Evolutionary conservation across 30 jellyfish, hydroid and myxozoan species (phyloP).

Genomic region (Calvadosia cruxmelitensis): DNA sequence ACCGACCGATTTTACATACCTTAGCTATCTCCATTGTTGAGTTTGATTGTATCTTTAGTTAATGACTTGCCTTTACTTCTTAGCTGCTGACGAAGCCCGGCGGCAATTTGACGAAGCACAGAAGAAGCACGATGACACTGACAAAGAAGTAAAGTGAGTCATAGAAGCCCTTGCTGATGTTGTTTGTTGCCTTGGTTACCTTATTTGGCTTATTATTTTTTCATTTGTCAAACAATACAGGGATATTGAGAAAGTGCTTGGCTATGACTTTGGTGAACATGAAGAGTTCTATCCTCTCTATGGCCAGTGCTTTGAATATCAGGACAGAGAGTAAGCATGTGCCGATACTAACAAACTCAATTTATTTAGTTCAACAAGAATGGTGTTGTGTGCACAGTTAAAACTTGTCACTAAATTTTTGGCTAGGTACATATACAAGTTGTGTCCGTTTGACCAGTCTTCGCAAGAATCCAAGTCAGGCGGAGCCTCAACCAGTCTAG

Average conservation of each 20-base stretch:
- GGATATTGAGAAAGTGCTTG: constrained; percentile 43
- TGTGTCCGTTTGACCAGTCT: constrained; percentile 85
- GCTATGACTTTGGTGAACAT: constrained; percentile 64
- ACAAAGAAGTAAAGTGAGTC: constrained; percentile 43
- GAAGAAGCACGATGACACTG: constrained; percentile 38
- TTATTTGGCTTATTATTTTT: too few species aligned
- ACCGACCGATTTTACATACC: too few species aligned
- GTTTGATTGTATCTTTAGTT: too few species aligned
- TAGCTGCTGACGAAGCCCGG: constrained; percentile 88
- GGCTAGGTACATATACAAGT: constrained; percentile 79
- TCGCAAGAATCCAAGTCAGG: constrained; percentile 72
- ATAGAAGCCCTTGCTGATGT: too few species aligned
- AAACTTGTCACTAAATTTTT: too few species aligned
- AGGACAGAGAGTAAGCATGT: constrained; percentile 85
- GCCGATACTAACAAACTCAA: too few species aligned
- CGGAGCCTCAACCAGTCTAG: constrained; percentile 80
- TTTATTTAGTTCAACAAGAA: too few species aligned
- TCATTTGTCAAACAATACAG: too few species aligned
- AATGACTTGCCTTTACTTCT: too few species aligned
- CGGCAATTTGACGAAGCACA: constrained; percentile 61
- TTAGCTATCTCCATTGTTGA: too few species aligned
- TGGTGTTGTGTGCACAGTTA: too few species aligned
- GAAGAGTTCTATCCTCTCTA: constrained; percentile 60
- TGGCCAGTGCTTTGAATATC: constrained; percentile 67
- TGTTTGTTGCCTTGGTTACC: too few species aligned